Percentiles rank a stretch among this genome's conserved stretches.
Evolutionary conservation across 2,797 vertebrate genomes (phyloP).

Genomic region (Falco biarmicus): DNA sequence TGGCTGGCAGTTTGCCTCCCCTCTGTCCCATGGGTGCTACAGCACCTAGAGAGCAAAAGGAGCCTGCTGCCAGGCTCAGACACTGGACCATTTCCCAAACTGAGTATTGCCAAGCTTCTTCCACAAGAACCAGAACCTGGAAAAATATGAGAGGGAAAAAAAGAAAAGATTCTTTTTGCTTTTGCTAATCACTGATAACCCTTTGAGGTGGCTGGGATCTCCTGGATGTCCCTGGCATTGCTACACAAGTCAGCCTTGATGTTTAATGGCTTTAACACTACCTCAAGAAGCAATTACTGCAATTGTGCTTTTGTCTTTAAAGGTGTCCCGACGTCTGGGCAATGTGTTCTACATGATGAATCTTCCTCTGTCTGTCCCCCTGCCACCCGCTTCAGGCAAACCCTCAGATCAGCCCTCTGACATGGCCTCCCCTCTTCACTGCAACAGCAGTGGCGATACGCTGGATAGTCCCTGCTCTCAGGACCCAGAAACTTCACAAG

Average conservation of each 20-base stretch:
- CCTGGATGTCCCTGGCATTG: not conserved
- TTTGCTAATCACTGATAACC: not conserved
- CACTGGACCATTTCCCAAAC: not conserved
- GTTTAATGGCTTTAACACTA: not conserved
- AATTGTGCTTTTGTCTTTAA: constrained; percentile 58
- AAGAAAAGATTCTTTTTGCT: not conserved
- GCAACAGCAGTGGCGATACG: constrained; percentile 82
- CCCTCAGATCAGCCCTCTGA: constrained; percentile 81
- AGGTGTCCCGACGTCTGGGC: constrained; percentile 91
- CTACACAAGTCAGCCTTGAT: not conserved
- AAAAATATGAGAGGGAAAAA: not conserved
- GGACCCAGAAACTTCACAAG: constrained; percentile 82
- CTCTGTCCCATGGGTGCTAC: not conserved
- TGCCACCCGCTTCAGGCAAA: constrained; percentile 82
- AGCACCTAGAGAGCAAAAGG: not conserved
- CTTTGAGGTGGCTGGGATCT: not conserved
- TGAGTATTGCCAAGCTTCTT: not conserved
- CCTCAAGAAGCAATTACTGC: not conserved
- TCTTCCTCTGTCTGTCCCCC: constrained; percentile 78
- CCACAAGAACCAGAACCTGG: not conserved
- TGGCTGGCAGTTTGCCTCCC: not conserved
- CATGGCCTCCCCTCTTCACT: constrained; percentile 82
- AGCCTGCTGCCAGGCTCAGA: not conserved
- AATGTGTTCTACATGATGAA: constrained; percentile 89
- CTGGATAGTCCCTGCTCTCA: constrained; percentile 80